These are phyloP conservation scores for Alosa sapidissima DNA, from an alignment of 2,797 vertebrate genomes.

Conservation along the genomic window DNA sequence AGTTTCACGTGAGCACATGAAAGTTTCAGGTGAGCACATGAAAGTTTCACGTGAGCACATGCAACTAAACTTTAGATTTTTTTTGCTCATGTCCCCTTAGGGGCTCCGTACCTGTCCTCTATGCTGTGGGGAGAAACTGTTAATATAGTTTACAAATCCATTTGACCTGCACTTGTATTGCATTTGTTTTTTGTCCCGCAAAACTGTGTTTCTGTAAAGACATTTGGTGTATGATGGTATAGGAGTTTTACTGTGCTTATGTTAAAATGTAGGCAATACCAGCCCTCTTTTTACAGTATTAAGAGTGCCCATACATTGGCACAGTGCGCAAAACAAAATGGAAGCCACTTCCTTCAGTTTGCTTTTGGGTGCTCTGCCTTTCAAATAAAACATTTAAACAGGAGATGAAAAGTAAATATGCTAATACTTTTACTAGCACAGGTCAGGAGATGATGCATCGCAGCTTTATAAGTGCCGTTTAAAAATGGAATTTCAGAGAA, in stretches of 20 bases:
- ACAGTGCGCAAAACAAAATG: background rate
- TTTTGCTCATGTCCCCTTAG: too few relatives aligned
- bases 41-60: too few relatives aligned
- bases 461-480: constrained; percentile 4
- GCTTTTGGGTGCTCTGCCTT: background rate
- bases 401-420: background rate
- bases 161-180: background rate
- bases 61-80: too few relatives aligned
- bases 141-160: background rate
- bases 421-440: background rate
- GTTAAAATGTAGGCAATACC: background rate
- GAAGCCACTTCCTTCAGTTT: background rate
- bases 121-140: background rate
- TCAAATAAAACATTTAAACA: constrained; percentile 6
- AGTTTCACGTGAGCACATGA: too few relatives aligned
- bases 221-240: background rate
- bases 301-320: background rate
- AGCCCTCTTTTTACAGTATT: background rate
- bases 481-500: background rate
- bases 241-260: background rate
- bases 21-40: too few relatives aligned
- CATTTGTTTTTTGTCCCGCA: background rate
- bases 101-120: background rate
- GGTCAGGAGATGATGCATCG: constrained; percentile 25
- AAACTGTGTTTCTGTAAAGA: background rate